Conservation (phyloP, 2,888 invertebrate species). For the Eupithecia subumbrata region DNA sequence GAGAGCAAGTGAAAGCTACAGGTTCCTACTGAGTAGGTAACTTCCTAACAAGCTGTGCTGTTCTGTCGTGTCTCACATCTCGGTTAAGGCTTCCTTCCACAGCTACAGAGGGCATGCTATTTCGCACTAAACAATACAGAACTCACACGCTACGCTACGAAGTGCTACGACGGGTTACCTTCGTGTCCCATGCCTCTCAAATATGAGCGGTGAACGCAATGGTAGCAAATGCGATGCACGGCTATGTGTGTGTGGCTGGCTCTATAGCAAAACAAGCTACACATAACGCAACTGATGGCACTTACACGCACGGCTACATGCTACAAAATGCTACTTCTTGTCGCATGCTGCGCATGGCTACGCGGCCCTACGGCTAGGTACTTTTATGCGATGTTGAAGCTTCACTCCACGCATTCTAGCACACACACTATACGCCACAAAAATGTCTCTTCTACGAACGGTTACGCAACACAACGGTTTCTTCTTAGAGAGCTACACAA, state of each 20-base stretch:
- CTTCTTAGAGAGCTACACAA: neutral
- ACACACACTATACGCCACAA: neutral
- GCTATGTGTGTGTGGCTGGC: too few relatives aligned
- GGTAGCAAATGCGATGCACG: too few relatives aligned
- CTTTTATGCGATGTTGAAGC: neutral
- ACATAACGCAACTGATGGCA: neutral
- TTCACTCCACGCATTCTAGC: neutral
- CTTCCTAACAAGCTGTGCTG: conserved; percentile 29
- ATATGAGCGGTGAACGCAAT: neutral
- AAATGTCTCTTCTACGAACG: too few relatives aligned
- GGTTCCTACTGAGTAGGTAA: conserved; percentile 21
- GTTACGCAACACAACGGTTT: neutral
- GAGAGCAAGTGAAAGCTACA: conserved; percentile 39
- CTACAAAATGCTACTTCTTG: neutral
- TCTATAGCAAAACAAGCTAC: neutral
- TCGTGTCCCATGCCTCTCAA: neutral
- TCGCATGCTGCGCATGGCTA: neutral
- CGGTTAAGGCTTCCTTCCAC: conserved; percentile 1
- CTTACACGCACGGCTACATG: neutral
- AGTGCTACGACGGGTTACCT: neutral
- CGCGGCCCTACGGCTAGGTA: too few relatives aligned
- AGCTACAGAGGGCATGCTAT: neutral
- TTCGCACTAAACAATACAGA: neutral
- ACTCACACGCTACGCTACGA: neutral
- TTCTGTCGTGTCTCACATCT: conserved; percentile 34